Conservation (phyloP, 2,888 invertebrate species). For the Strigamia transsilvanica region DNA sequence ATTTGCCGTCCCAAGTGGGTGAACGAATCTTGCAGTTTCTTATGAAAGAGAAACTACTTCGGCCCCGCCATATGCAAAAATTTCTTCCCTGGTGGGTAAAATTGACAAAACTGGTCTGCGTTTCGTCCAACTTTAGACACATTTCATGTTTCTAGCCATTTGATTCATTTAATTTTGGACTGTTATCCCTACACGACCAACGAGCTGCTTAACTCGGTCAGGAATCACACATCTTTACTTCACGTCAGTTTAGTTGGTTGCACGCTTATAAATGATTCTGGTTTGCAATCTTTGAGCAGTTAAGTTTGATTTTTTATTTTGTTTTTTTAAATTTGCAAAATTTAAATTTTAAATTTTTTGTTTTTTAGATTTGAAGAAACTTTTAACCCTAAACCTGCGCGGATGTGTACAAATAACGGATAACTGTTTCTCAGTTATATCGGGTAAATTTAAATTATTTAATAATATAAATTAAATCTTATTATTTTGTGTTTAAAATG, state of each 20-base stretch:
- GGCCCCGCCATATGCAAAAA: constrained; percentile 21
- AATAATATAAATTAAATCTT: background rate
- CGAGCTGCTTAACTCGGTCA: background rate
- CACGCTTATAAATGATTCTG: background rate
- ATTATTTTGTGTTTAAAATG: background rate
- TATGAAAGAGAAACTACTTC: constrained; percentile 12
- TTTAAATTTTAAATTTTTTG: background rate
- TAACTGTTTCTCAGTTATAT: background rate
- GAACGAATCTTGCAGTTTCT: constrained; percentile 31
- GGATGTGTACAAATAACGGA: background rate
- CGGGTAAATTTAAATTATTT: background rate
- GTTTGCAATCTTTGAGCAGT: background rate
- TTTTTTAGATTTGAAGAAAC: constrained; percentile 17
- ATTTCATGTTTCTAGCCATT: background rate
- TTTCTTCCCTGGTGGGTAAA: background rate
- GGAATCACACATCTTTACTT: background rate
- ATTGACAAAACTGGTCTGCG: background rate
- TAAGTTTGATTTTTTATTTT: background rate
- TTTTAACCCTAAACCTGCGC: background rate
- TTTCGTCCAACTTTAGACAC: background rate
- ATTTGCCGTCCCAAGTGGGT: constrained; percentile 26
- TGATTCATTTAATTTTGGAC: constrained; percentile 18
- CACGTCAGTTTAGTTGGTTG: background rate
- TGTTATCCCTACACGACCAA: constrained; percentile 11
- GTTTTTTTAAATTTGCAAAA: background rate